Conservation (phyloP, 1,140 invertebrate species). For the Choristoneura fumiferana region DNA sequence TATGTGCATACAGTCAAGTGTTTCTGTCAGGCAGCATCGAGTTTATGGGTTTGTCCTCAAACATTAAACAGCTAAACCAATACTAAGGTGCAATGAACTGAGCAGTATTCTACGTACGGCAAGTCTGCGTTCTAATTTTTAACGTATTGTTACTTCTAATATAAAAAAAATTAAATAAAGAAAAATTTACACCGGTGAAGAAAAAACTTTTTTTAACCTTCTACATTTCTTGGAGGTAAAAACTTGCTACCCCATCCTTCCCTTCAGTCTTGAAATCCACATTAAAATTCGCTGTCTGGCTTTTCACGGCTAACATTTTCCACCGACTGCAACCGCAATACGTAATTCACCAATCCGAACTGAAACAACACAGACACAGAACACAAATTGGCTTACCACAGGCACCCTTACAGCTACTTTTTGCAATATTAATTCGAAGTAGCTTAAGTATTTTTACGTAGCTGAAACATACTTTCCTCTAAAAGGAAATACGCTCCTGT, state of each 20-base stretch:
- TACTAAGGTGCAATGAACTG: slow-evolving; percentile 46
- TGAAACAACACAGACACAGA: slow-evolving; percentile 32
- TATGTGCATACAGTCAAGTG: slow-evolving; percentile 20
- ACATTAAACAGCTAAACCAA: slow-evolving; percentile 56
- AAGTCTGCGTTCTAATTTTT: slow-evolving; percentile 21
- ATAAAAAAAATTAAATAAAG: no score
- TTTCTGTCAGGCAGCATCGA: slow-evolving; percentile 24
- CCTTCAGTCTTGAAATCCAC: slow-evolving; percentile 12
- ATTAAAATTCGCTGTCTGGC: slow-evolving; percentile 18
- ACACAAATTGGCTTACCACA: slow-evolving; percentile 31
- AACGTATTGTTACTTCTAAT: slow-evolving; percentile 44
- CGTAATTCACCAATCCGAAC: slow-evolving; percentile 29
- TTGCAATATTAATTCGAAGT: slow-evolving; percentile 60
- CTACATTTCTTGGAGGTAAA: not conserved
- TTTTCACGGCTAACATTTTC: slow-evolving; percentile 41
- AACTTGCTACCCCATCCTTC: slow-evolving; percentile 9
- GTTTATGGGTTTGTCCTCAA: slow-evolving; percentile 51
- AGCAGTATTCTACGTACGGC: not conserved
- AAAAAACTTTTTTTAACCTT: no score
- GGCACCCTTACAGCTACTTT: slow-evolving; percentile 45
- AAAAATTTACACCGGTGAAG: no score
- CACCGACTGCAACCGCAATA: slow-evolving; percentile 26
- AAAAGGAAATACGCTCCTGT: slow-evolving; percentile 36
- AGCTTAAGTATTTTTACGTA: slow-evolving; percentile 54
- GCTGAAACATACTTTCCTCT: slow-evolving; percentile 28